A percentile compares a stretch with the other conserved stretches of the same genome.
These are phyloP conservation scores for Brachylomia viminalis DNA, from an alignment of 2,888 invertebrate genomes.

Conservation along the genomic window DNA sequence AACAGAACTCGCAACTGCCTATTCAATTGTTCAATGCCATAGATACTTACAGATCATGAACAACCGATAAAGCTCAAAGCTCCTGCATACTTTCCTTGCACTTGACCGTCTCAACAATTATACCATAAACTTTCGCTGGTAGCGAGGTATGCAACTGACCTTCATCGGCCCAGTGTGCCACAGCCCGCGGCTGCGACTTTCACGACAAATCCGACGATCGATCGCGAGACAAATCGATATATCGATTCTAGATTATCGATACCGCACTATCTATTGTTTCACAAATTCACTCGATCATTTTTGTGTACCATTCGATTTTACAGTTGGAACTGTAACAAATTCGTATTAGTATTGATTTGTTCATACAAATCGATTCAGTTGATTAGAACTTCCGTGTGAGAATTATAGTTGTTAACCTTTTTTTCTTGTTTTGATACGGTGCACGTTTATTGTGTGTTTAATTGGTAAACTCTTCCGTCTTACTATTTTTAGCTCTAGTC, in stretches of 20 bases:
- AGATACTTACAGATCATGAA: slow-evolving; percentile 26
- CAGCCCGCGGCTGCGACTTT: slow-evolving; percentile 82
- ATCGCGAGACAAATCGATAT: slow-evolving; percentile 63
- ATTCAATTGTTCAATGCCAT: slow-evolving; percentile 17
- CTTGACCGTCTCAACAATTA: slow-evolving; percentile 83
- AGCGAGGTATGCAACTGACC: slow-evolving; percentile 78
- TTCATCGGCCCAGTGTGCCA: slow-evolving; percentile 80
- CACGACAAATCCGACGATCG: slow-evolving; percentile 72
- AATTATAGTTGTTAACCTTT: slow-evolving; percentile 41
- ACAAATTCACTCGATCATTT: slow-evolving; percentile 30
- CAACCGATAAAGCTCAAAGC: slow-evolving; percentile 51
- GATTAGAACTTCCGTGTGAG: slow-evolving; percentile 61
- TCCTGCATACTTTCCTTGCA: slow-evolving; percentile 76
- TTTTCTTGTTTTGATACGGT: slow-evolving; percentile 27
- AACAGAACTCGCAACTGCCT: neutral
- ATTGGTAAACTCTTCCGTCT: slow-evolving; percentile 20
- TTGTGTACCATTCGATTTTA: slow-evolving; percentile 54
- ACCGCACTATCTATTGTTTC: slow-evolving; percentile 38
- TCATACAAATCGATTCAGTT: slow-evolving; percentile 61
- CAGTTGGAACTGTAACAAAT: slow-evolving; percentile 57
- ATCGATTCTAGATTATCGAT: slow-evolving; percentile 56
- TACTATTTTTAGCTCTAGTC: neutral
- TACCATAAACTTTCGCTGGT: slow-evolving; percentile 85
- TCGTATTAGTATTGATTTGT: slow-evolving; percentile 56
- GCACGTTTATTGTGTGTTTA: slow-evolving; percentile 22